A percentile compares a stretch with the other conserved stretches of the same genome.
Conservation (phyloP, 2,888 invertebrate genomes). For the Aproaerema taeniolella region DNA sequence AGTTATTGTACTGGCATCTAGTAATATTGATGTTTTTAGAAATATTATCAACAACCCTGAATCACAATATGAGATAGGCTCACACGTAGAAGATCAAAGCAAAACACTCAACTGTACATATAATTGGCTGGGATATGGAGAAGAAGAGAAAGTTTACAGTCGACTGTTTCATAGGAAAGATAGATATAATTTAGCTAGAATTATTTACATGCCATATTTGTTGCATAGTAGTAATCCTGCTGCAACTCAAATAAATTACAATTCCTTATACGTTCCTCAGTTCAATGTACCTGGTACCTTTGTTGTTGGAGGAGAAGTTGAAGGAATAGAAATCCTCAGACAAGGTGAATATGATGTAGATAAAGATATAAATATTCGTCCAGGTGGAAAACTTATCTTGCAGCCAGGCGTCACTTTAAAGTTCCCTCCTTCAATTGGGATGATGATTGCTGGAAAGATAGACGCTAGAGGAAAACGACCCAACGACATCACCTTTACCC, state of each 20-base stretch:
- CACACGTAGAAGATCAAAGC: slow-evolving; percentile 96
- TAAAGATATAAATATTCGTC: slow-evolving; percentile 95
- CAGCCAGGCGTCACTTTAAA: slow-evolving; percentile 92
- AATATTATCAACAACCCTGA: slow-evolving; percentile 95
- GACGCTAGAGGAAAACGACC: slow-evolving; percentile 89
- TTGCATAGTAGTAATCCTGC: slow-evolving; percentile 93
- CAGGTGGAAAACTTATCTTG: slow-evolving; percentile 93
- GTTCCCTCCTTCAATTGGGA: slow-evolving; percentile 95
- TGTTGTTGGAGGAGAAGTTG: slow-evolving; percentile 93
- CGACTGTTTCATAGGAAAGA: slow-evolving; percentile 91
- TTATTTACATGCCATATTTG: slow-evolving; percentile 93
- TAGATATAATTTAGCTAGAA: slow-evolving; percentile 95
- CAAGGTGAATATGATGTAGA: slow-evolving; percentile 93
- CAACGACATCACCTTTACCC: slow-evolving; percentile 86
- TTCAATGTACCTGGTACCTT: slow-evolving; percentile 84
- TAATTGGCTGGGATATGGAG: slow-evolving; percentile 93
- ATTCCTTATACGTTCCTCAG: slow-evolving; percentile 86
- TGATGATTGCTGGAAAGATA: slow-evolving; percentile 96
- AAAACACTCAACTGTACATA: slow-evolving; percentile 94
- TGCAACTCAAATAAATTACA: slow-evolving; percentile 87
- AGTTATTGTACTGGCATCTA: slow-evolving; percentile 92
- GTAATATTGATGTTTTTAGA: slow-evolving; percentile 91
- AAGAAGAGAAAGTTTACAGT: slow-evolving; percentile 84
- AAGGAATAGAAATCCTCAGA: slow-evolving; percentile 90
- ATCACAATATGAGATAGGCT: slow-evolving; percentile 95